Conservation (phyloP, 2,888 invertebrate genomes). For the Idaea biselata region DNA sequence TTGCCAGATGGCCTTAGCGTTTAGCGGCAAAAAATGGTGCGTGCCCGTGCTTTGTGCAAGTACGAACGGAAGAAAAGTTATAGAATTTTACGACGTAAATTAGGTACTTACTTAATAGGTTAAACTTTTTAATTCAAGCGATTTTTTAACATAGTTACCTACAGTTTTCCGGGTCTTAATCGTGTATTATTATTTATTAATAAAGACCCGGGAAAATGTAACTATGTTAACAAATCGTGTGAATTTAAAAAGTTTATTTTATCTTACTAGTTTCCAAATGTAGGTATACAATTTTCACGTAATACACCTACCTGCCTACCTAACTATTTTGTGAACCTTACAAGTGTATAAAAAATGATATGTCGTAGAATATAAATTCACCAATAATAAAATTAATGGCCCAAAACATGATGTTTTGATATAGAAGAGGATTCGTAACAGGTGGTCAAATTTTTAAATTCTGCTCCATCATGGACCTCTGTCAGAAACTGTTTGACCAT, state of each 20-base stretch:
- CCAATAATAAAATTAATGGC: slow-evolving; percentile 71
- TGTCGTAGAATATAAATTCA: slow-evolving; percentile 72
- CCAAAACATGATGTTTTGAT: slow-evolving; percentile 65
- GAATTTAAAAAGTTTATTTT: no score
- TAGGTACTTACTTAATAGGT: no score
- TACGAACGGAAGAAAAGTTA: slow-evolving; percentile 44
- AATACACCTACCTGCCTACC: not conserved
- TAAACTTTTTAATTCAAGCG: no score
- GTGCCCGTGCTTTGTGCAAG: slow-evolving; percentile 68
- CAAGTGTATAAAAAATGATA: slow-evolving; percentile 47
- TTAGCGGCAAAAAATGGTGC: slow-evolving; percentile 76
- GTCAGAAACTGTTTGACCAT: slow-evolving; percentile 29
- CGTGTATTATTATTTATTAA: no score
- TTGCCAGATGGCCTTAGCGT: slow-evolving; percentile 76
- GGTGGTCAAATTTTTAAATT: slow-evolving; percentile 60
- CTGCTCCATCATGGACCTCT: slow-evolving; percentile 52
- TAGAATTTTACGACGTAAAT: no score
- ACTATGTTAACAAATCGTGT: no score
- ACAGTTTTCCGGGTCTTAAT: no score
- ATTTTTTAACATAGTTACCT: no score
- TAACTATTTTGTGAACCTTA: slow-evolving; percentile 43
- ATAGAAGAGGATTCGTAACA: slow-evolving; percentile 71
- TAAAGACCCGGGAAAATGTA: no score
- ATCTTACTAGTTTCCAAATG: no score
- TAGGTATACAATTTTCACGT: not conserved